Evolutionary conservation across 23 tunicate genomes (phyloP), one percentile per base, ranked within the genome.

Genomic region (Trididemnum nubilum): DNA sequence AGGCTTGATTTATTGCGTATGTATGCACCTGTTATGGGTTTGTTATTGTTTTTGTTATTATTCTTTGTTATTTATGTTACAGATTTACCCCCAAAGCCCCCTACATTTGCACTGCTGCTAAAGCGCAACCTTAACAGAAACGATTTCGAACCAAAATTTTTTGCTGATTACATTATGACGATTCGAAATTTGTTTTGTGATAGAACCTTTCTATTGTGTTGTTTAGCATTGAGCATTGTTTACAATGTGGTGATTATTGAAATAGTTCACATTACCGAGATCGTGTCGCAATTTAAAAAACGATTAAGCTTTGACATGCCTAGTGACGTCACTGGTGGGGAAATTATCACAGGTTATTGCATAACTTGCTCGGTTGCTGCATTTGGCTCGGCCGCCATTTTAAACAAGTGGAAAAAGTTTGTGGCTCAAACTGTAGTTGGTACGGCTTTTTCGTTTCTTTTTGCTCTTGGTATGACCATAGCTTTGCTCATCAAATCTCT

Each of bases 81-180:
- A 4, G 74, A 67, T 67, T n/a, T 67, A 67, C 74, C 74, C 15
- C 74, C 74, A 7, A 67, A 32, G 33, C 74, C 74, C 18, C 74
- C 74, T 5, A 67, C 38, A 9, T 33, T 67, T 33, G 74, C 74
- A 30, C 38, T 67, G 74, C 74, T 67, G 7, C 5, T 31, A 67
- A 67, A 67, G 67, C 54, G 54, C 15, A 44, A 44, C 15, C 15
- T 44, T 7, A 15, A 9, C 54, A 61, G 26, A 61, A 21, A 61
- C 29, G 26, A 24, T 26, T 24, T 12, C 26, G 67, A n/a, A 12
- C 5, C 18, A 15, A 61, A 61, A n/a, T 12, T 5, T 21, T 61
- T 61, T 61, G 26, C 26, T 21, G 28, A 24, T n/a, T 61, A 21
- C 26, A 21, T 61, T 22, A 26, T 26, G 26, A 38, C 74, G 2